Percentiles rank a stretch among this genome's conserved stretches.
Conservation (phyloP, 2,888 invertebrate genomes). For the Rotaria socialis region DNA sequence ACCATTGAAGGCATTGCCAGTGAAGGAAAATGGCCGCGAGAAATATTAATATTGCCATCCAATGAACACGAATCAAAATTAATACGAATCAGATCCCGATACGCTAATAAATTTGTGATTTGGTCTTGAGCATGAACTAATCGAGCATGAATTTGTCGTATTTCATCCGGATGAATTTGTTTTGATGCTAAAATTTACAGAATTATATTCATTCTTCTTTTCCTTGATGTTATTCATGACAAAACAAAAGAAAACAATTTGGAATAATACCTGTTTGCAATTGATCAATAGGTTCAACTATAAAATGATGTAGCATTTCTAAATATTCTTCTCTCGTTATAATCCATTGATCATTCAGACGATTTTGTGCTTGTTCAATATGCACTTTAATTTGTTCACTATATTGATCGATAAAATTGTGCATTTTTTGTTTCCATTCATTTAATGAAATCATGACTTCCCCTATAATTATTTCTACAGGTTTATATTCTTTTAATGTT, state of each 20-base stretch:
- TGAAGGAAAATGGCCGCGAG: not conserved
- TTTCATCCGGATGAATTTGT: not conserved
- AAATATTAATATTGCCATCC: not conserved
- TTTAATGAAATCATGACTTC: not conserved
- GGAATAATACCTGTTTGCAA: not conserved
- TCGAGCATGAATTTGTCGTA: not conserved
- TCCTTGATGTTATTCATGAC: no score
- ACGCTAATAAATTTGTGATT: not conserved
- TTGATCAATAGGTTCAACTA: not conserved
- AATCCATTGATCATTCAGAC: not conserved
- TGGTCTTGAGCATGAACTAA: not conserved
- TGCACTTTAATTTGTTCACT: not conserved
- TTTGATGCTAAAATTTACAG: not conserved
- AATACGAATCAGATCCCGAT: not conserved
- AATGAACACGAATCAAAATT: conserved; percentile 24
- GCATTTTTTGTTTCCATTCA: conserved; percentile 9
- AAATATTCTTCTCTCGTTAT: not conserved
- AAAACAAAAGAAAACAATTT: no score
- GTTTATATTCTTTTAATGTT: not conserved
- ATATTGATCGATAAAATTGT: not conserved
- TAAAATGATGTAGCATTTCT: not conserved
- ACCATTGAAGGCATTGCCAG: not conserved
- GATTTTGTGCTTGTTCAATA: conserved; percentile 9
- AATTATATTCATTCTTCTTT: no score
- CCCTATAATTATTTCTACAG: not conserved